Evolutionary conservation across 2,888 invertebrate genomes (phyloP).

Genomic region (Synanthedon formicaeformis): DNA sequence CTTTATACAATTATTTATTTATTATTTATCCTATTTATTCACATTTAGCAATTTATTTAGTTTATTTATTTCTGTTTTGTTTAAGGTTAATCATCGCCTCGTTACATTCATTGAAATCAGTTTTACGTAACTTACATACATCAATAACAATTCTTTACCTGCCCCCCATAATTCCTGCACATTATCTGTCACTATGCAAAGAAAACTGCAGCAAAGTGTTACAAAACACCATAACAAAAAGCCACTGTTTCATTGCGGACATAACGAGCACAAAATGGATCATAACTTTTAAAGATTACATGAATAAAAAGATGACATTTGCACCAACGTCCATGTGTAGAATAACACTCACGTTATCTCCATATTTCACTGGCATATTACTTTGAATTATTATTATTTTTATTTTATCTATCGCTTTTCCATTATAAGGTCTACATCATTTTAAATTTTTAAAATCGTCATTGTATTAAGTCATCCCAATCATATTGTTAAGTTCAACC

Average conservation of each 20-base stretch:
- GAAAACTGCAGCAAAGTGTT: conserved; percentile 26
- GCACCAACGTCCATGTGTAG: conserved; percentile 58
- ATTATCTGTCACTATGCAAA: conserved; percentile 36
- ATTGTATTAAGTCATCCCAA: not conserved
- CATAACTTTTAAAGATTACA: conserved; percentile 47
- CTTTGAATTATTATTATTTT: conserved; percentile 20
- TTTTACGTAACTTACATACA: conserved; percentile 38
- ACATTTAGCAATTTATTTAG: not conserved
- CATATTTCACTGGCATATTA: conserved; percentile 56
- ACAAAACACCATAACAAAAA: conserved; percentile 26
- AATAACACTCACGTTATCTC: conserved; percentile 48
- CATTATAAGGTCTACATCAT: not conserved
- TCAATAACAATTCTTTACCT: conserved; percentile 39
- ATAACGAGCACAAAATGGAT: conserved; percentile 44
- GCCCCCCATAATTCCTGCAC: conserved; percentile 29
- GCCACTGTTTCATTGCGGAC: conserved; percentile 24
- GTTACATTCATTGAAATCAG: conserved; percentile 37
- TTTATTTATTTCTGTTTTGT: conserved; percentile 27
- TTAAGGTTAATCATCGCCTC: conserved; percentile 65
- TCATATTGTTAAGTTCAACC: not conserved
- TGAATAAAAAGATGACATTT: conserved; percentile 60
- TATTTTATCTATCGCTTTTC: conserved; percentile 3
- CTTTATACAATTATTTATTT: not conserved
- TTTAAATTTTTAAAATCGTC: not conserved
- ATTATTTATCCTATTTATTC: not conserved